phyloP scores from a whole-genome alignment of 2,888 invertebrate species.

The Sinotaia quadrata region DNA sequence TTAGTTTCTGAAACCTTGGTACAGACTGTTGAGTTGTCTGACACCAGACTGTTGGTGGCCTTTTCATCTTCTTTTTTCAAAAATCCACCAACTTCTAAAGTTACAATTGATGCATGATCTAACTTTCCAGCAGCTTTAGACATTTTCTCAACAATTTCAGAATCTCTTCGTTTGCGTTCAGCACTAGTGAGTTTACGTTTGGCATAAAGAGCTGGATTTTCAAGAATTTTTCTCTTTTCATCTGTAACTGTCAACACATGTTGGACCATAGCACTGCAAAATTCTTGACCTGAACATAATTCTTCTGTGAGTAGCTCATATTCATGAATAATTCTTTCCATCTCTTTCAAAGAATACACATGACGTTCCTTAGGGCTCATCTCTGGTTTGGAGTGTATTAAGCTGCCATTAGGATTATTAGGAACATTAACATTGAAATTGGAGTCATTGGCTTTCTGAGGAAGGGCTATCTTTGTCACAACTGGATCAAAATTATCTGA shows the following conservation, averaged over 20 bases:
- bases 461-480: slow-evolving; percentile 86
- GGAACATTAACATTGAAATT: slow-evolving; percentile 39
- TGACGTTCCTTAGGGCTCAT: slow-evolving; percentile 76
- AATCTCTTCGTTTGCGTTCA: slow-evolving; percentile 66
- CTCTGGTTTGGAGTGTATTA: slow-evolving; percentile 61
- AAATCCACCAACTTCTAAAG: slow-evolving; percentile 79
- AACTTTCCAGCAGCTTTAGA: slow-evolving; percentile 87
- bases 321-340: slow-evolving; percentile 71
- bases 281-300: slow-evolving; percentile 68
- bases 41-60: neutral
- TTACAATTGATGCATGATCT: slow-evolving; percentile 89
- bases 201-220: slow-evolving; percentile 76
- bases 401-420: slow-evolving; percentile 33
- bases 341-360: slow-evolving; percentile 82
- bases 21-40: slow-evolving; percentile 27
- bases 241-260: slow-evolving; percentile 78
- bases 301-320: slow-evolving; percentile 70
- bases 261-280: slow-evolving; percentile 70
- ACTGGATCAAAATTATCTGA: slow-evolving; percentile 94
- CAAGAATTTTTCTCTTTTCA: slow-evolving; percentile 85
- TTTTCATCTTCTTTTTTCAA: slow-evolving; percentile 55
- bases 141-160: slow-evolving; percentile 80
- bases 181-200: slow-evolving; percentile 62
- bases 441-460: slow-evolving; percentile 42
- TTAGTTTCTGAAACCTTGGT: neutral